These are phyloP conservation scores for Xestia c-nigrum DNA, from an alignment of 2,888 invertebrate genomes.

Conservation along the genomic window DNA sequence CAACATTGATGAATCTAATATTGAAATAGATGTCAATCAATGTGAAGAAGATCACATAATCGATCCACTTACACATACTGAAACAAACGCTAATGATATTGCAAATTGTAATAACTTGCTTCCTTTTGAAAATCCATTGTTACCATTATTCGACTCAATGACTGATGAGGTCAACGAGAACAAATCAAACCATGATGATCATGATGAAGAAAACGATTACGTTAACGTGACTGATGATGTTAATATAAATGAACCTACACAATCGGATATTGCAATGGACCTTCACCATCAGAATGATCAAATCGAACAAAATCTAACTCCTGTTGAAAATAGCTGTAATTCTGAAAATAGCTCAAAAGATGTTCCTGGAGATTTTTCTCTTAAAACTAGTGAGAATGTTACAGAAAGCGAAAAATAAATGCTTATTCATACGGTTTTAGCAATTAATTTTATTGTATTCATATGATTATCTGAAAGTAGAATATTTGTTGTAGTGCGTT, in stretches of 20 bases:
- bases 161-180: slow-evolving; percentile 34
- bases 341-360: slow-evolving; percentile 36
- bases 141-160: slow-evolving; percentile 32
- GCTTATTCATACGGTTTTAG: slow-evolving; percentile 27
- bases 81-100: slow-evolving; percentile 54
- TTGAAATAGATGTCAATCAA: slow-evolving; percentile 61
- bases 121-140: slow-evolving; percentile 33
- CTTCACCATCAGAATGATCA: slow-evolving; percentile 28
- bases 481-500: slow-evolving; percentile 29
- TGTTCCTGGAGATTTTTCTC: slow-evolving; percentile 38
- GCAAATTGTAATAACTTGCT: slow-evolving; percentile 31
- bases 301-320: slow-evolving; percentile 22
- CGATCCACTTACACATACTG: slow-evolving; percentile 72
- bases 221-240: slow-evolving; percentile 72
- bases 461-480: slow-evolving; percentile 31
- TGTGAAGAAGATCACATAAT: slow-evolving; percentile 61
- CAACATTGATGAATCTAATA: slow-evolving; percentile 41
- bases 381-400: slow-evolving; percentile 31
- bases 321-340: slow-evolving; percentile 28
- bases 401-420: slow-evolving; percentile 39
- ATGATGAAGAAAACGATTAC: slow-evolving; percentile 69
- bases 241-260: slow-evolving; percentile 40
- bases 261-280: slow-evolving; percentile 44
- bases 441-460: slow-evolving; percentile 28
- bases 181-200: slow-evolving; percentile 56